Percentiles rank a stretch among this genome's conserved stretches.
These are phyloP conservation scores for Lasius platythorax DNA, from an alignment of 2,888 invertebrate genomes.

Conservation along the genomic window DNA sequence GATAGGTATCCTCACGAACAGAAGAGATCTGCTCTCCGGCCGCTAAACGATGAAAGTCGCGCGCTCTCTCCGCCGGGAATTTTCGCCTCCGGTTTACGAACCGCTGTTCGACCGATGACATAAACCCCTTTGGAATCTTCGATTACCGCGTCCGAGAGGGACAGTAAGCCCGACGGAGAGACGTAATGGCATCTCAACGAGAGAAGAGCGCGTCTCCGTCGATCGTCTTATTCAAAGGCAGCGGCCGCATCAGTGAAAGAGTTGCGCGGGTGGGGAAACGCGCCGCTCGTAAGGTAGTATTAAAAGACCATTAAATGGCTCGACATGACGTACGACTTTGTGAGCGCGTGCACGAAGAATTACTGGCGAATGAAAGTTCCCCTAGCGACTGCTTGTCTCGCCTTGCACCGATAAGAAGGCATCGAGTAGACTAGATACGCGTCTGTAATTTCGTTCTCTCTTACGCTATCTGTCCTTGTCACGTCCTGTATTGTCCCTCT, in stretches of 20 bases:
- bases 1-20: constrained; percentile 4
- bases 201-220: constrained; percentile 53
- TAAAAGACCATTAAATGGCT: constrained; percentile 81
- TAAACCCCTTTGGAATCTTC: constrained; percentile 69
- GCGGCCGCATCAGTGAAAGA: constrained; percentile 39
- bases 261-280: constrained; percentile 67
- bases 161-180: constrained; percentile 10
- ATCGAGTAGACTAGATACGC: constrained; percentile 26
- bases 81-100: constrained; percentile 64
- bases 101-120: constrained; percentile 64
- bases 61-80: constrained; percentile 16
- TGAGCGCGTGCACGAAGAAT: constrained; percentile 69
- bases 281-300: constrained; percentile 77
- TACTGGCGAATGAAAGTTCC: constrained; percentile 63
- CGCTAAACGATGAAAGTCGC: constrained; percentile 44
- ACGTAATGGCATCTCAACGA: constrained; percentile 53
- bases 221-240: constrained; percentile 72
- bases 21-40: constrained; percentile 33
- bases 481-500: neutral
- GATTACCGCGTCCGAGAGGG: constrained; percentile 38
- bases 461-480: constrained; percentile 6
- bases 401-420: constrained; percentile 56
- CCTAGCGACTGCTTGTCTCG: neutral
- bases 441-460: constrained; percentile 18
- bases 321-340: constrained; percentile 81